Percentiles rank a stretch among this genome's conserved stretches.
Conservation (phyloP, 2,888 invertebrate genomes). For the Sminthurides aquaticus region DNA sequence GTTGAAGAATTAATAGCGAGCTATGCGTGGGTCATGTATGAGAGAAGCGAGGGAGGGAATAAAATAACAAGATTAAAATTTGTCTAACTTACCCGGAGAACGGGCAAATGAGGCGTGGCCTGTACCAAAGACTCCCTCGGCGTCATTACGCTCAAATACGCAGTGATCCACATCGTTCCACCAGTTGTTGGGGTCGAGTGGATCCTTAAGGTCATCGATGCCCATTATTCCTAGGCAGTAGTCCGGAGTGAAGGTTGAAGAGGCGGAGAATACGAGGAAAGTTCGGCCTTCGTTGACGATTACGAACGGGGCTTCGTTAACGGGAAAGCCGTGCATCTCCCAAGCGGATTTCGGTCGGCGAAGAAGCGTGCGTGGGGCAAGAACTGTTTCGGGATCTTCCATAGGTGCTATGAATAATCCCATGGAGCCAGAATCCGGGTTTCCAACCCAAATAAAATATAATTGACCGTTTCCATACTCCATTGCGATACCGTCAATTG, state of each 20-base stretch:
- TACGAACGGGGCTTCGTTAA: slow-evolving; percentile 36
- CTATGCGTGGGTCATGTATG: no score
- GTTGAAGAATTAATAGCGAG: no score
- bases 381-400: slow-evolving; percentile 28
- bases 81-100: slow-evolving; percentile 33
- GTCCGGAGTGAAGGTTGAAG: slow-evolving; percentile 36
- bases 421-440: slow-evolving; percentile 30
- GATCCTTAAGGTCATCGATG: slow-evolving; percentile 30
- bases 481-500: slow-evolving; percentile 37
- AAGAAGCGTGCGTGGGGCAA: slow-evolving; percentile 25
- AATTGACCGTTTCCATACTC: slow-evolving; percentile 26
- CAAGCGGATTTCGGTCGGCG: slow-evolving; percentile 32
- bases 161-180: slow-evolving; percentile 35
- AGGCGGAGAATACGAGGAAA: slow-evolving; percentile 36
- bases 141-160: slow-evolving; percentile 37
- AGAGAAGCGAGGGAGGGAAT: no score
- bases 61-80: neutral
- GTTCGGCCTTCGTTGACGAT: slow-evolving; percentile 30
- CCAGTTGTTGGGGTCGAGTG: slow-evolving; percentile 33
- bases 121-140: slow-evolving; percentile 34
- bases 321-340: slow-evolving; percentile 35
- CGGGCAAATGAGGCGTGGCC: slow-evolving; percentile 37
- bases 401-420: slow-evolving; percentile 38
- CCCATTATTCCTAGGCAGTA: slow-evolving; percentile 39
- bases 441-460: slow-evolving; percentile 39